phyloP scores from a whole-genome alignment of 2,113 vertebrate genomes.

The Channa argus region DNA sequence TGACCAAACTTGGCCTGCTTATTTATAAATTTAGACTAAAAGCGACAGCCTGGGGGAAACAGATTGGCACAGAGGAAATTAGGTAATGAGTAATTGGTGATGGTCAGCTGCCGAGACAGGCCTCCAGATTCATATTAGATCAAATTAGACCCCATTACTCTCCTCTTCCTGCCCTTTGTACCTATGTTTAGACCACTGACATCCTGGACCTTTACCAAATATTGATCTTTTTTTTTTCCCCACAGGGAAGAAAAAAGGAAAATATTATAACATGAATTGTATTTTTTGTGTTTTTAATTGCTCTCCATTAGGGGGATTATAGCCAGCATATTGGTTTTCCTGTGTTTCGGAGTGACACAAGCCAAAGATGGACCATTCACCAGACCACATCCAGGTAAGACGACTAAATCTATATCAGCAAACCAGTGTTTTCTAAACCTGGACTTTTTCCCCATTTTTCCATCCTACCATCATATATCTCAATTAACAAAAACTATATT shows the following conservation, averaged over 20 bases:
- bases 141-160: constrained; percentile 4
- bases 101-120: constrained; percentile 6
- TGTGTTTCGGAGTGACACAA: constrained; percentile 98
- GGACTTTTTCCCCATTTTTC: not conserved
- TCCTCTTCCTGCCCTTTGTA: not conserved
- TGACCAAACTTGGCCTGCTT: constrained; percentile 11
- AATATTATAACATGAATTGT: not conserved
- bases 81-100: not conserved
- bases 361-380: constrained; percentile 98
- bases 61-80: not conserved
- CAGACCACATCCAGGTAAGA: constrained; percentile 96
- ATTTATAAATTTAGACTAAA: constrained; percentile 9
- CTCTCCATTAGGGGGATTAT: constrained; percentile 91
- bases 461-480: not conserved
- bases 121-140: constrained; percentile 7
- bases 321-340: constrained; percentile 97
- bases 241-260: too few relatives aligned
- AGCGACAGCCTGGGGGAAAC: not conserved
- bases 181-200: not conserved
- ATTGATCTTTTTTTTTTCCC: too few relatives aligned
- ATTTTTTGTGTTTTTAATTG: constrained; percentile 25
- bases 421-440: not conserved
- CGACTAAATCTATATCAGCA: not conserved
- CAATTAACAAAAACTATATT: too few relatives aligned
- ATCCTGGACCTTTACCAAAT: not conserved